Percentiles rank a stretch among this genome's conserved stretches.
Conservation (phyloP, 2,797 vertebrate species). For the Odontamblyopus rebecca region DNA sequence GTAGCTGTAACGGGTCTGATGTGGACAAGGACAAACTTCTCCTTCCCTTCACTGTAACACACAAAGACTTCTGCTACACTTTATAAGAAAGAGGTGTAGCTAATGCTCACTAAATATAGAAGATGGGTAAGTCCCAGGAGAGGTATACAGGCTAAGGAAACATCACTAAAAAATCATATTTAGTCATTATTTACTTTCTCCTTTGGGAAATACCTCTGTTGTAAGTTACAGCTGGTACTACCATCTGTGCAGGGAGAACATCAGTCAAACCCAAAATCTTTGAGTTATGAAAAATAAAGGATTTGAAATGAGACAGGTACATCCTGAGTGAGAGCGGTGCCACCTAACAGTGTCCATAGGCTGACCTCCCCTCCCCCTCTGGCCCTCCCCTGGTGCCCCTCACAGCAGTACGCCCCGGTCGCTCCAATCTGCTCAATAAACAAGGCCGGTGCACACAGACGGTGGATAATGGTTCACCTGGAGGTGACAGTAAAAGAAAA, state of each 20-base stretch:
- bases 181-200: slow-evolving; percentile 70
- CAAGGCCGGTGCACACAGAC: slow-evolving; percentile 64
- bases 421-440: slow-evolving; percentile 71
- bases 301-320: slow-evolving; percentile 25
- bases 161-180: slow-evolving; percentile 68
- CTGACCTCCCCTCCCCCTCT: slow-evolving; percentile 21
- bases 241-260: slow-evolving; percentile 67
- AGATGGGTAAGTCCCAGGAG: slow-evolving; percentile 57
- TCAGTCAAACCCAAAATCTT: slow-evolving; percentile 56
- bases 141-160: slow-evolving; percentile 49
- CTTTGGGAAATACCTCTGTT: slow-evolving; percentile 64
- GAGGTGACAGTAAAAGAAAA: slow-evolving; percentile 76
- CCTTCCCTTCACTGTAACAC: slow-evolving; percentile 7
- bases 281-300: slow-evolving; percentile 57
- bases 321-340: slow-evolving; percentile 39
- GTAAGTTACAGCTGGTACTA: slow-evolving; percentile 69
- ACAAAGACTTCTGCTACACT: slow-evolving; percentile 31
- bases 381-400: slow-evolving; percentile 10
- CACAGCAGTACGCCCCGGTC: slow-evolving; percentile 31
- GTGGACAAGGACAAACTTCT: slow-evolving; percentile 25
- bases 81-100: slow-evolving; percentile 48
- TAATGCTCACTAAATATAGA: slow-evolving; percentile 54
- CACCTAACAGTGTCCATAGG: slow-evolving; percentile 51
- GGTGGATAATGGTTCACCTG: slow-evolving; percentile 74
- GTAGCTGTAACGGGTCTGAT: slow-evolving; percentile 16